Base-by-base conservation (phyloP, 2,113 vertebrate species). In the Podarcis raffonei region DNA sequence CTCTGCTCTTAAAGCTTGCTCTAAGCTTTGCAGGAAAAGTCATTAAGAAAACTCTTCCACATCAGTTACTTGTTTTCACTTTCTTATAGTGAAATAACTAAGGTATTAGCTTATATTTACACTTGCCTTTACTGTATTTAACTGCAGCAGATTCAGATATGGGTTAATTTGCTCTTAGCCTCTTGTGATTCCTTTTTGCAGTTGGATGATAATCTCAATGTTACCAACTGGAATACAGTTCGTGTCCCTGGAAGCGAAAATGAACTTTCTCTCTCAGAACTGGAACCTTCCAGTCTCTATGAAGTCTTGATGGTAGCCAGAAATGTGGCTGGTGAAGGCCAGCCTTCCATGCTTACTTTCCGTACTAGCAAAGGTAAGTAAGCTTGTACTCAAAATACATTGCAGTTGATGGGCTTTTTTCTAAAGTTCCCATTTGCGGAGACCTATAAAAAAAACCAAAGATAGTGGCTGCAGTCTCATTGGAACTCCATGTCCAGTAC, bases 311-410 rank as follows among this genome's bases (percentile, higher is more conserved):
- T 99, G 99, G 99, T 99, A 85, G 98, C 99, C 2, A 97, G 99
- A 53, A 99, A 96, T 0, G 90, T 97, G 0, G 98, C 97, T 0
- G 99, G 99, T 0, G 98, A 99, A 75, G 99, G 99, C 0, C 99
- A 99, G 85, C 98, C 98, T 0, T 98, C 99, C 88, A 99, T 99
- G 99, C 98, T 99, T 69, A 99, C 99, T 0, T 99, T 99, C 91
- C 98, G 99, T 83, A 99, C 99, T 1, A 98, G 98, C 96, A 99
- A 98, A 95, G 99, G 99, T 99, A 76, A 95, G 97, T 86, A 84
- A 25, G 89, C 0, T 37, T 57, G 35, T 9, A 0, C 8, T n/a
- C 65, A 9, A 57, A 77, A 15, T 53, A 12, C 3, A 30, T 65
- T 69, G 23, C 15, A 80, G 11, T 66, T 84, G 23, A 4, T 18